phyloP scores from a whole-genome alignment of 92 coral and sea anemone genomes.

The Isaurus tuberculatus region DNA sequence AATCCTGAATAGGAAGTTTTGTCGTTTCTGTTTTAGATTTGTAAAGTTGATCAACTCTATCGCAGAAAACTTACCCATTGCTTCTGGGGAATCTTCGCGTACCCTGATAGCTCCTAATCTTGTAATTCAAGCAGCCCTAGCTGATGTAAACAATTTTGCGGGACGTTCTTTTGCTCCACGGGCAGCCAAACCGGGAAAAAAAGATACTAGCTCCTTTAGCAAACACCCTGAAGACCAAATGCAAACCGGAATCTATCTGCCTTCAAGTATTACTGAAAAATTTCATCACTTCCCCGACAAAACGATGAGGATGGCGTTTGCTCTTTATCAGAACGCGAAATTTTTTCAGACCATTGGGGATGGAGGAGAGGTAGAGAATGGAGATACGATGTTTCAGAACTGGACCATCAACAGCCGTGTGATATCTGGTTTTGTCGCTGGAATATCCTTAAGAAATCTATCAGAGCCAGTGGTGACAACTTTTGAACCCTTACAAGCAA shows the following conservation, averaged over 20 bases:
- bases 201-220: conserved; percentile 35
- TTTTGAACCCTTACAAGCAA: conserved; percentile 47
- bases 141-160: conserved; percentile 51
- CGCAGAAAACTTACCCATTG: conserved; percentile 70
- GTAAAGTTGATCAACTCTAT: conserved; percentile 63
- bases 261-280: conserved; percentile 52
- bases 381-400: background rate
- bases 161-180: conserved; percentile 65
- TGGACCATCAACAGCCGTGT: conserved; percentile 61
- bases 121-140: conserved; percentile 66
- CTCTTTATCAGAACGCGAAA: conserved; percentile 71
- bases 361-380: conserved; percentile 46
- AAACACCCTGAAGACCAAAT: conserved; percentile 54
- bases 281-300: background rate
- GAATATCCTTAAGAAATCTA: conserved; percentile 39
- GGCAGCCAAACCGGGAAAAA: conserved; percentile 25
- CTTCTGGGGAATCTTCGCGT: conserved; percentile 50
- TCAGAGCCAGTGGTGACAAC: conserved; percentile 55
- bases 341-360: conserved; percentile 67
- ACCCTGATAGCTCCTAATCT: conserved; percentile 58
- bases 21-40: conserved; percentile 47
- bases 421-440: conserved; percentile 57
- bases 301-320: conserved; percentile 67
- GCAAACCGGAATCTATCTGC: conserved; percentile 66
- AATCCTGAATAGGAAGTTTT: too few species aligned